Conservation (phyloP, 2,888 invertebrate species). For the Aphidoletes aphidimyza region DNA sequence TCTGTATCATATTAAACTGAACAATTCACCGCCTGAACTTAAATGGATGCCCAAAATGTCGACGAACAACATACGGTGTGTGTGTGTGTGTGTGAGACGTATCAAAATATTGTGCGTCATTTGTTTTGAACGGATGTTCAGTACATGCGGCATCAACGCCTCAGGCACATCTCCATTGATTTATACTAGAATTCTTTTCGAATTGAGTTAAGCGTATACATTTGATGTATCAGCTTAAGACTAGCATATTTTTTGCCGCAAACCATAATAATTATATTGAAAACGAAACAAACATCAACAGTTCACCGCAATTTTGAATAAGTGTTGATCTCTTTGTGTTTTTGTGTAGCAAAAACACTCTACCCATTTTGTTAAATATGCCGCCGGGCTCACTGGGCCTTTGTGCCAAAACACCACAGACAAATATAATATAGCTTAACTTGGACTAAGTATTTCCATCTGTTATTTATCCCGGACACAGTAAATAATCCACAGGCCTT, state of each 20-base stretch:
- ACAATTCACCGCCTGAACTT: no score
- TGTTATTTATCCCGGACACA: not conserved
- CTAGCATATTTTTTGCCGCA: not conserved
- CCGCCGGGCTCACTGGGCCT: no score
- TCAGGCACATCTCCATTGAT: not conserved
- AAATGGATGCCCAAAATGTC: no score
- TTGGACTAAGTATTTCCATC: not conserved
- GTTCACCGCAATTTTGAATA: conserved; percentile 21
- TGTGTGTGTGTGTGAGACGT: no score
- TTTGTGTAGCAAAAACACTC: not conserved
- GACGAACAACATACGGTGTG: no score
- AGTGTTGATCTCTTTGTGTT: not conserved
- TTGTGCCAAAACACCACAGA: not conserved
- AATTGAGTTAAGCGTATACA: not conserved
- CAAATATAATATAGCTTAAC: conserved; percentile 1
- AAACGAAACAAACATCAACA: not conserved
- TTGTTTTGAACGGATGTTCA: not conserved
- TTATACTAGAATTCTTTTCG: not conserved
- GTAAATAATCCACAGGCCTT: not conserved
- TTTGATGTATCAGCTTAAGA: not conserved
- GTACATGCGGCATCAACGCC: not conserved
- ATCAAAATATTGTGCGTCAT: no score
- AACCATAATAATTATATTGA: conserved; percentile 23
- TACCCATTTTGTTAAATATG: no score
- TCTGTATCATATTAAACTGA: no score